Evolutionary conservation across 64 coral and sea anemone species (phyloP).

Genomic region (Porites lutea): DNA sequence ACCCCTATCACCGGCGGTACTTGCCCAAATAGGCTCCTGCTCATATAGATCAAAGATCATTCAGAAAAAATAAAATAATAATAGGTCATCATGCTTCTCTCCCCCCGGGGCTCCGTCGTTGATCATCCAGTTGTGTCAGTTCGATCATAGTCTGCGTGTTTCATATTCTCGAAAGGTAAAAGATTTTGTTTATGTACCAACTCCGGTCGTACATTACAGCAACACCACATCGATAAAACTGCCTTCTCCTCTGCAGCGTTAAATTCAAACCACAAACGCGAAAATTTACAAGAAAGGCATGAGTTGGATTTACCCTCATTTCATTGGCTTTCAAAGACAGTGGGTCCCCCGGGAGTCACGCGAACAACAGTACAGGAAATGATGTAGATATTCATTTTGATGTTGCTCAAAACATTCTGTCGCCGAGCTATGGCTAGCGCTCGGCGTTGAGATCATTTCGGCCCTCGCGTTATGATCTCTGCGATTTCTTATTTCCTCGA

Average conservation of each 20-base stretch:
- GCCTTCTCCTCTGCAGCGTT: conserved; percentile 1
- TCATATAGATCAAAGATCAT: too few relatives aligned
- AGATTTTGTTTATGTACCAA: not conserved
- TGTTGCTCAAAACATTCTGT: conserved; percentile 33
- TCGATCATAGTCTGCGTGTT: not conserved
- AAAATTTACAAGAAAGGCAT: not conserved
- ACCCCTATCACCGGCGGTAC: too few relatives aligned
- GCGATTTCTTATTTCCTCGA: not conserved
- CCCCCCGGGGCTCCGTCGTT: not conserved
- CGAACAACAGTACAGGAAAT: conserved; percentile 54
- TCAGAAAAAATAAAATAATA: too few relatives aligned
- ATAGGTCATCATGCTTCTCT: too few relatives aligned
- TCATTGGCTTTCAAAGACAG: conserved; percentile 40
- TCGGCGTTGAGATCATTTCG: not conserved
- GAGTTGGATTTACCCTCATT: conserved; percentile 18
- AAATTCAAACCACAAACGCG: conserved; percentile 33
- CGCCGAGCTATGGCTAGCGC: conserved; percentile 18
- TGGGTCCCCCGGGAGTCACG: conserved; percentile 54
- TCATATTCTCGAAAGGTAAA: not conserved
- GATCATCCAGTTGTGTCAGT: not conserved
- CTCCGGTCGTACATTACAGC: not conserved
- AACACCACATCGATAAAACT: conserved; percentile 27
- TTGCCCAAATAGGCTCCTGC: too few relatives aligned
- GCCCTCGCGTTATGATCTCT: not conserved
- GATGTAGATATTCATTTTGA: conserved; percentile 42